Evolutionary conservation across 2,888 invertebrate species (phyloP).

Genomic region (Iphiclides podalirius): DNA sequence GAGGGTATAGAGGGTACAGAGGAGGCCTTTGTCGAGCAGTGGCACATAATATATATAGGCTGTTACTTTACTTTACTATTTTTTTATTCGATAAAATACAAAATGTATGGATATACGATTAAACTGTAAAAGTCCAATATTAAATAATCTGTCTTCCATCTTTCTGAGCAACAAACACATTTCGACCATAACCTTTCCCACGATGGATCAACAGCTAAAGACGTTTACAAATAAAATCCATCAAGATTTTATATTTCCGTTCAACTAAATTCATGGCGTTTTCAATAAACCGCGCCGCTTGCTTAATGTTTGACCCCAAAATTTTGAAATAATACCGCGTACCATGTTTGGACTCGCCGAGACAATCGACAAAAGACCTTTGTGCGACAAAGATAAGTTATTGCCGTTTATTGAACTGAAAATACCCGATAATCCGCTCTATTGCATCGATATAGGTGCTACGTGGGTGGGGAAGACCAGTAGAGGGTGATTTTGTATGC

Average conservation of each 20-base stretch:
- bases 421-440: constrained; percentile 29
- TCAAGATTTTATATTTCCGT: constrained; percentile 40
- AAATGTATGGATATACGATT: too few species aligned
- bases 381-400: constrained; percentile 36
- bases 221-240: constrained; percentile 53
- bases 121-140: too few species aligned
- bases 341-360: constrained; percentile 58
- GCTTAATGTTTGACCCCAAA: constrained; percentile 53
- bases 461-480: constrained; percentile 7
- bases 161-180: too few species aligned
- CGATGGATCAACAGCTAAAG: constrained; percentile 27
- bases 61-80: too few species aligned
- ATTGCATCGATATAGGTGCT: constrained; percentile 23
- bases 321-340: constrained; percentile 50
- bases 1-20: too few species aligned
- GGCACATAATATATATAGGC: too few species aligned
- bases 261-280: constrained; percentile 46
- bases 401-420: constrained; percentile 8
- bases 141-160: too few species aligned
- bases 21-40: too few species aligned
- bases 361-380: constrained; percentile 35
- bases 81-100: too few species aligned
- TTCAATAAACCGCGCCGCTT: constrained; percentile 34
- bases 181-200: constrained; percentile 27
- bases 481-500: constrained; percentile 25